A percentile compares a stretch with the other conserved stretches of the same genome.
Conservation (phyloP, 2,888 invertebrate genomes). For the Cartodere bifasciata region DNA sequence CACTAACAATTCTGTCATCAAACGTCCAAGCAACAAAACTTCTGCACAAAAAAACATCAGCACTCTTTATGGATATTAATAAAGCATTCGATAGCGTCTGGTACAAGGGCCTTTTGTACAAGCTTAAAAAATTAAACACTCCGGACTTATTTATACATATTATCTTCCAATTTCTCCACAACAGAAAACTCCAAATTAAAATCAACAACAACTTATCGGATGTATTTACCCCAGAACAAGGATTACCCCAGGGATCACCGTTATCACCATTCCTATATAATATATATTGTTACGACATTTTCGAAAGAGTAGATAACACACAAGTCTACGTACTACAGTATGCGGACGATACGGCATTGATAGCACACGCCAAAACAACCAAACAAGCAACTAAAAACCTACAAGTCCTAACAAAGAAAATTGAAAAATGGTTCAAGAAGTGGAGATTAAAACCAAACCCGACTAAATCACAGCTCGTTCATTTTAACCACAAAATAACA, state of each 20-base stretch:
- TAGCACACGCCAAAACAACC: conserved; percentile 1
- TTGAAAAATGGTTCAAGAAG: neutral
- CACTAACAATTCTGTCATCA: conserved; percentile 4
- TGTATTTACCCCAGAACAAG: conserved; percentile 6
- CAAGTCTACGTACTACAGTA: conserved; percentile 3
- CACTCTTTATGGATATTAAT: conserved; percentile 11
- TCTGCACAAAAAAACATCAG: neutral
- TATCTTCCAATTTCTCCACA: conserved; percentile 3
- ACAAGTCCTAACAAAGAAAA: conserved; percentile 1
- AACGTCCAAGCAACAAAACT: conserved; percentile 9
- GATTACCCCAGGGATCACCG: conserved; percentile 4
- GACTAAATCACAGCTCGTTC: neutral
- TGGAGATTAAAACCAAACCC: conserved; percentile 1
- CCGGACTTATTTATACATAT: conserved; percentile 3
- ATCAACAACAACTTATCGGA: conserved; percentile 2
- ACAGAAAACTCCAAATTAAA: conserved; percentile 3
- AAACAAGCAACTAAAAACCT: neutral
- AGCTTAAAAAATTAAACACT: conserved; percentile 4
- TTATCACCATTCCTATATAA: conserved; percentile 2
- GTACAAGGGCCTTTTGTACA: conserved; percentile 9
- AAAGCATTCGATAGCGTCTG: conserved; percentile 11
- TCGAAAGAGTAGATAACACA: neutral
- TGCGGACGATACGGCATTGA: conserved; percentile 4
- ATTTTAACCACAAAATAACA: conserved; percentile 2
- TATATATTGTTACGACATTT: conserved; percentile 1